Evolutionary conservation across 1,140 invertebrate species (phyloP).

Genomic region (Calephelis virginiensis): DNA sequence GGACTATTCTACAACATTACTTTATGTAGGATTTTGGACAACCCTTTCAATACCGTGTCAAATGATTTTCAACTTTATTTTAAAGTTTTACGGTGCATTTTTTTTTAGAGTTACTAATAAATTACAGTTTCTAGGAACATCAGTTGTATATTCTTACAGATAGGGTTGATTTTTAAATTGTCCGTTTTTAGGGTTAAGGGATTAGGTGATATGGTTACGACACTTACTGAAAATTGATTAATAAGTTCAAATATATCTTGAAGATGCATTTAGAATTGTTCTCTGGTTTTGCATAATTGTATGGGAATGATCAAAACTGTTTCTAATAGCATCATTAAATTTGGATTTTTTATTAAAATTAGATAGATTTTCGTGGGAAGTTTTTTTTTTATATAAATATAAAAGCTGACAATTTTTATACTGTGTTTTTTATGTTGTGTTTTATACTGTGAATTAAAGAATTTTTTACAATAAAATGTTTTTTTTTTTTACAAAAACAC

Average conservation of each 20-base stretch:
- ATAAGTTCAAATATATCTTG: slow-evolving; percentile 56
- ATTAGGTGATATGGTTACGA: slow-evolving; percentile 46
- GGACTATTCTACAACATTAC: neutral
- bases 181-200: slow-evolving; percentile 42
- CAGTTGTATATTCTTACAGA: neutral
- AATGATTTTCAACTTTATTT: slow-evolving; percentile 20
- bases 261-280: slow-evolving; percentile 47
- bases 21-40: slow-evolving; percentile 58
- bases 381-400: no score
- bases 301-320: slow-evolving; percentile 28
- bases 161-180: slow-evolving; percentile 12
- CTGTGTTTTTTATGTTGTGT: no score
- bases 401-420: no score
- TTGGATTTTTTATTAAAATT: slow-evolving; percentile 31
- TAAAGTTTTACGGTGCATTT: slow-evolving; percentile 24
- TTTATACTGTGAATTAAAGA: no score
- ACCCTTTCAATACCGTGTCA: slow-evolving; percentile 34
- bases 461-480: no score
- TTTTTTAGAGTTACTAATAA: slow-evolving; percentile 7
- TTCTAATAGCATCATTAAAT: slow-evolving; percentile 32
- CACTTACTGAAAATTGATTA: slow-evolving; percentile 48
- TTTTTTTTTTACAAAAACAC: no score
- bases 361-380: no score
- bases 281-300: slow-evolving; percentile 50
- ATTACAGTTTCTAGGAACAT: neutral